phyloP scores from a whole-genome alignment of 1,140 invertebrate species.

The Cepaea nemoralis region DNA sequence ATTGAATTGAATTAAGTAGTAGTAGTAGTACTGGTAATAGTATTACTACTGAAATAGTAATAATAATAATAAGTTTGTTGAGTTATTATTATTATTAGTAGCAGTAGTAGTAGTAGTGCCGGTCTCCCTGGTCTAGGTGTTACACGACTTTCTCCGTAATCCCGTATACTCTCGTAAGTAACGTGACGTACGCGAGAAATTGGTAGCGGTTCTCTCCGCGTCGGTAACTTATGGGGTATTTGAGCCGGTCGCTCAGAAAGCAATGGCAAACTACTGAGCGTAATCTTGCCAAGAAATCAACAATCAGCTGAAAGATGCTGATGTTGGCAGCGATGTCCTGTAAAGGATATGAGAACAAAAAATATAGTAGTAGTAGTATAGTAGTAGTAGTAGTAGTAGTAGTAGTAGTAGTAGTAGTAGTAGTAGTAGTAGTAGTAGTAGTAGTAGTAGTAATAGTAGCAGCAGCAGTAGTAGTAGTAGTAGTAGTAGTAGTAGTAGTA shows the following conservation, averaged over 20 bases:
- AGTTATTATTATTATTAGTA: no score
- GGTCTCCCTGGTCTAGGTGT: no score
- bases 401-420: neutral
- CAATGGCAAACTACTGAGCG: neutral
- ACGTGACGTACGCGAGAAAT: no score
- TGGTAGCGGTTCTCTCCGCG: neutral
- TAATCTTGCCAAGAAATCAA: neutral
- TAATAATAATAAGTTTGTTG: no score
- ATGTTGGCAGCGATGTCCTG: neutral
- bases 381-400: neutral
- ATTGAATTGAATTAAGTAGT: no score
- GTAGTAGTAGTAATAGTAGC: neutral
- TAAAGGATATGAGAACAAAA: neutral
- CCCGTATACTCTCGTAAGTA: no score
- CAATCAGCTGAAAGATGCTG: neutral
- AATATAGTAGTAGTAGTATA: neutral
- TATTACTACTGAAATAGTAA: no score
- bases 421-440: neutral
- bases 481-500: conserved; percentile 15
- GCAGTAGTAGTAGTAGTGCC: no score
- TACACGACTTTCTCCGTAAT: no score
- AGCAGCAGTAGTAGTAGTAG: conserved; percentile 23
- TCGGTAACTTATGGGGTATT: no score
- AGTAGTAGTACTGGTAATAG: no score
- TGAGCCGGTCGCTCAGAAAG: no score